These are phyloP conservation scores for Thera britannica DNA, from an alignment of 2,888 invertebrate species.

Conservation along the genomic window DNA sequence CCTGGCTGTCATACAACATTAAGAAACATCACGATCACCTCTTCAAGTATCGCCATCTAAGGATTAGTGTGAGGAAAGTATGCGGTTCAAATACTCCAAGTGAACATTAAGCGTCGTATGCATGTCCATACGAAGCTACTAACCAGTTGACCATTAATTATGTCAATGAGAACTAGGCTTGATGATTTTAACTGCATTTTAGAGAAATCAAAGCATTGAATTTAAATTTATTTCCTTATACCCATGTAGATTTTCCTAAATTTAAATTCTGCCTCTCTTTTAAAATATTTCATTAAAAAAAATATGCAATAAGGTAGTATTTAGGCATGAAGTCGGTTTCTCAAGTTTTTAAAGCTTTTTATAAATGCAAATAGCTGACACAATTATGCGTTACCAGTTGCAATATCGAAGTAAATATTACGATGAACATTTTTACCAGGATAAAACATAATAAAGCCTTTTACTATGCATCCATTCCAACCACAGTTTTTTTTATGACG, in stretches of 20 bases:
- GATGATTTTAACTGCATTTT: conserved; percentile 23
- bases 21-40: conserved; percentile 23
- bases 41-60: conserved; percentile 26
- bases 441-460: no score
- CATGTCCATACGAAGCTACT: conserved; percentile 36
- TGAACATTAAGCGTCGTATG: conserved; percentile 18
- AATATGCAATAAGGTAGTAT: no score
- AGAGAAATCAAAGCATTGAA: conserved; percentile 18
- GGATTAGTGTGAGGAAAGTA: conserved; percentile 30
- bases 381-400: no score
- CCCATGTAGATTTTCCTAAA: conserved; percentile 2
- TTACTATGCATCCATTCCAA: no score
- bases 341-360: no score
- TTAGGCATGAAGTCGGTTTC: no score
- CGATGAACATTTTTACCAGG: no score
- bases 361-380: no score
- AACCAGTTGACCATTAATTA: conserved; percentile 26
- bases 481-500: no score
- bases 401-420: no score
- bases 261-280: neutral
- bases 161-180: conserved; percentile 23
- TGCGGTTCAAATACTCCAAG: conserved; percentile 22
- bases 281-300: no score
- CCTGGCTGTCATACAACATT: conserved; percentile 25
- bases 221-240: conserved; percentile 15